phyloP scores from a whole-genome alignment of 2,888 invertebrate genomes.

The Oegoconia quadripuncta region DNA sequence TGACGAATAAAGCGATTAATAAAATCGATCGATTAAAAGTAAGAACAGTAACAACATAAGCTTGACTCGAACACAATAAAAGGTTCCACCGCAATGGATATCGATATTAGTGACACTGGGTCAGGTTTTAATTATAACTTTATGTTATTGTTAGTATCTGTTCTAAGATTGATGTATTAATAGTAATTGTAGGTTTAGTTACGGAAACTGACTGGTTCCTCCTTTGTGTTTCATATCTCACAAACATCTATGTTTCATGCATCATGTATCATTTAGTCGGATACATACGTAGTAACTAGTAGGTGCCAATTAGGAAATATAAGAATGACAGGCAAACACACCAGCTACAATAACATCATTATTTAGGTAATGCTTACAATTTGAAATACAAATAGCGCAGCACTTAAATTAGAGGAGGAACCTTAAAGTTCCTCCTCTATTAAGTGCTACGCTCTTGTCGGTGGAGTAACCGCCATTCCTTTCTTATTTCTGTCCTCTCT shows the following conservation, averaged over 20 bases:
- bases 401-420: too few species aligned
- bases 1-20: constrained; percentile 50
- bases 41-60: constrained; percentile 40
- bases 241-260: neutral
- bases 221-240: neutral
- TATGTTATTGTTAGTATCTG: constrained; percentile 27
- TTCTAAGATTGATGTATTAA: constrained; percentile 48
- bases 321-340: too few species aligned
- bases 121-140: constrained; percentile 52
- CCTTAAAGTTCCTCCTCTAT: too few species aligned
- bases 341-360: too few species aligned
- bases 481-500: too few species aligned
- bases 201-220: constrained; percentile 5
- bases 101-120: constrained; percentile 49
- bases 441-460: too few species aligned
- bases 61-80: constrained; percentile 47
- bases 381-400: too few species aligned
- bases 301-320: too few species aligned
- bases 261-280: too few species aligned
- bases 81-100: constrained; percentile 37
- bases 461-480: too few species aligned
- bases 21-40: constrained; percentile 41
- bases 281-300: too few species aligned
- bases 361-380: too few species aligned
- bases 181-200: constrained; percentile 42